Conservation (phyloP, 2,113 vertebrate species). For the Regulus satrapa region DNA sequence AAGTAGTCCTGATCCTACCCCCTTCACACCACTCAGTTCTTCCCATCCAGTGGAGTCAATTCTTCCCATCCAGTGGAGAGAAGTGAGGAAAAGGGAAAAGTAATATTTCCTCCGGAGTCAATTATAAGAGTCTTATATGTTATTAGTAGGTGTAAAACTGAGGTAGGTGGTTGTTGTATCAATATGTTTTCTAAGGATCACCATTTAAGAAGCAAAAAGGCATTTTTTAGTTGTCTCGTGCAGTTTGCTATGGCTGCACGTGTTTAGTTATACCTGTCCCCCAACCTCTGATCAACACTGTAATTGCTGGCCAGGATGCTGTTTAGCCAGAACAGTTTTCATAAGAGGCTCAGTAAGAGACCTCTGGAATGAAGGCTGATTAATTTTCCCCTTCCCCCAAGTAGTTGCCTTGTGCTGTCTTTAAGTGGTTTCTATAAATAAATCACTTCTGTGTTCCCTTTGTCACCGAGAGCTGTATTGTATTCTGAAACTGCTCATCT, state of each 20-base stretch:
- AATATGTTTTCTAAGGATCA: background rate
- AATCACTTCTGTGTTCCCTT: constrained; percentile 66
- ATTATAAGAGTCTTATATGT: background rate
- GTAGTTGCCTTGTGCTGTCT: constrained; percentile 65
- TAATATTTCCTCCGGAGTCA: background rate
- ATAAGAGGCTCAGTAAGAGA: constrained; percentile 4
- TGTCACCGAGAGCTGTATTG: constrained; percentile 52
- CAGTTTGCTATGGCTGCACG: background rate
- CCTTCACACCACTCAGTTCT: background rate
- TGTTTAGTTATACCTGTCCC: background rate
- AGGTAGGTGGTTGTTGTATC: background rate
- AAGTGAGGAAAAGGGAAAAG: background rate
- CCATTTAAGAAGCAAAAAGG: background rate
- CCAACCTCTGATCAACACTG: background rate
- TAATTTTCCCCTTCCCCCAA: constrained; percentile 55
- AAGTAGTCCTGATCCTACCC: background rate
- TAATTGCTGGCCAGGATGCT: background rate
- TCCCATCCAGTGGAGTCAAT: background rate
- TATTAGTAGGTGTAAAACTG: background rate
- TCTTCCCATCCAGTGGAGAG: background rate
- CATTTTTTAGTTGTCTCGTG: background rate
- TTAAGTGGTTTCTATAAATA: constrained; percentile 75
- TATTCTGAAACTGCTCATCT: constrained; percentile 51
- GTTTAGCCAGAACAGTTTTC: background rate
- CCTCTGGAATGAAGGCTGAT: constrained; percentile 40